Evolutionary conservation across 2,888 invertebrate genomes (phyloP).

Genomic region (Sisyra terminalis): DNA sequence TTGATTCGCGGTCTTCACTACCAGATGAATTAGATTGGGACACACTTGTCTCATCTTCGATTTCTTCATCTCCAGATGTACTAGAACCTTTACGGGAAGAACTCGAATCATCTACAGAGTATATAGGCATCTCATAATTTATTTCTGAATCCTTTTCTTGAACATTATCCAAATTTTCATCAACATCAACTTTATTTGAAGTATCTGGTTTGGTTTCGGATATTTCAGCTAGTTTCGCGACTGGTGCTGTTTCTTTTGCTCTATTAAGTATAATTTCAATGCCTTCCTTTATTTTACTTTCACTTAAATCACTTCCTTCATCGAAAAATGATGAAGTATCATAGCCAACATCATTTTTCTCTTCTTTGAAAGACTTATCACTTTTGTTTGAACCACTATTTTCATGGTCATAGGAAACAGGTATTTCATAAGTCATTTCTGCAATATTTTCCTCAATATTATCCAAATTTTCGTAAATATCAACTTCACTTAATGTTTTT

Average conservation of each 20-base stretch:
- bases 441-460: background rate
- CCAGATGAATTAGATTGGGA: background rate
- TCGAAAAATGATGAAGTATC: background rate
- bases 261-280: background rate
- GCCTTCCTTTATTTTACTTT: background rate
- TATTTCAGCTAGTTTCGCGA: background rate
- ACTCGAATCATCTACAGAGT: background rate
- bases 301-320: background rate
- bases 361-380: background rate
- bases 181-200: background rate
- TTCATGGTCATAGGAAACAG: too few relatives aligned
- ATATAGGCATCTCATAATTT: background rate
- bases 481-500: background rate
- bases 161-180: background rate
- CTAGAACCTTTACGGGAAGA: background rate
- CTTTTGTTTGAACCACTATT: background rate
- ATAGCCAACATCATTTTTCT: background rate
- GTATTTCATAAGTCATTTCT: too few relatives aligned
- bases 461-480: background rate
- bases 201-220: conserved; percentile 4
- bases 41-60: conserved; percentile 1
- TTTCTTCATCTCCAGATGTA: conserved; percentile 1
- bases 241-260: background rate
- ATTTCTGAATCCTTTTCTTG: conserved; percentile 5
- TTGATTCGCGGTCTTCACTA: background rate